Conservation (phyloP, 2,888 invertebrate species). For the Melanchra persicariae region DNA sequence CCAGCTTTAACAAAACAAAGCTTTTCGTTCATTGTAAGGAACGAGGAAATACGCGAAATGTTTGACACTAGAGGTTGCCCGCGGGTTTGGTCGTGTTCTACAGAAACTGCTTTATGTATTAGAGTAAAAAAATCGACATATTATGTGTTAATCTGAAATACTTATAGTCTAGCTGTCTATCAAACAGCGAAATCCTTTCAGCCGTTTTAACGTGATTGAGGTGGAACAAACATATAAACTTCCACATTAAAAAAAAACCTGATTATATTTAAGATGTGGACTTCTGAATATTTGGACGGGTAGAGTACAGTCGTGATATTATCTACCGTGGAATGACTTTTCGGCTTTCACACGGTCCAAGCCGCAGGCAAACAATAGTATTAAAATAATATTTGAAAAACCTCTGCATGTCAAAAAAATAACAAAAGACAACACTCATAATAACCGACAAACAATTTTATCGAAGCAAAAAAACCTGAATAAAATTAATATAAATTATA, state of each 20-base stretch:
- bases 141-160: background rate
- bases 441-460: slow-evolving; percentile 4
- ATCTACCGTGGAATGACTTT: no score
- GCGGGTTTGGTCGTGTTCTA: background rate
- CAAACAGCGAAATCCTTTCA: background rate
- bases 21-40: slow-evolving; percentile 14
- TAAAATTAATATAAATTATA: slow-evolving; percentile 37
- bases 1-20: slow-evolving; percentile 39
- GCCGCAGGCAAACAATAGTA: background rate
- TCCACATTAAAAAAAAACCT: no score
- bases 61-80: slow-evolving; percentile 4
- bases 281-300: no score
- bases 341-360: no score
- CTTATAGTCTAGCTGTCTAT: background rate
- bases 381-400: slow-evolving; percentile 1
- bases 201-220: background rate
- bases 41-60: slow-evolving; percentile 4
- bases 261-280: no score
- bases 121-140: background rate
- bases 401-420: background rate
- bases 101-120: background rate
- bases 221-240: no score
- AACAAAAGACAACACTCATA: slow-evolving; percentile 6
- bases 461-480: slow-evolving; percentile 25
- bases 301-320: no score